Percentiles rank a stretch among this genome's conserved stretches.
Evolutionary conservation across 2,888 invertebrate genomes (phyloP).

Genomic region (Drosophila acutilabella): DNA sequence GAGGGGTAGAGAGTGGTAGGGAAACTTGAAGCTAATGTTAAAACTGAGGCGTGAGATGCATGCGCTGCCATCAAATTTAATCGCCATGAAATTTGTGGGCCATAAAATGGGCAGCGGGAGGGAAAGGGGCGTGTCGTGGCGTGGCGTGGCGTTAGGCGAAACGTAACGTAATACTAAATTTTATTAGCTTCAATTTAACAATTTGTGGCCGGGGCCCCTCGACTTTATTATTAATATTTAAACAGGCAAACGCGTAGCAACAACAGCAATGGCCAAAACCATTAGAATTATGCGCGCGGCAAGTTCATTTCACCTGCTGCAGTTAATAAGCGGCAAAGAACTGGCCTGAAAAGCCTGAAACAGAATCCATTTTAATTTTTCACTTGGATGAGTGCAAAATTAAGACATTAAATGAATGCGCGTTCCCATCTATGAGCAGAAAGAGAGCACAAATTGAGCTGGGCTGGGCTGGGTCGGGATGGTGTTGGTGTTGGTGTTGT

Average conservation of each 20-base stretch:
- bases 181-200: constrained; percentile 81
- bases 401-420: constrained; percentile 84
- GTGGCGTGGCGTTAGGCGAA: constrained; percentile 7
- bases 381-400: constrained; percentile 85
- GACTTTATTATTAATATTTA: constrained; percentile 81
- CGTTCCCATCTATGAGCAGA: constrained; percentile 25
- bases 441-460: constrained; percentile 40
- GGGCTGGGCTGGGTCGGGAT: too few species aligned
- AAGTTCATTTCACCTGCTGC: constrained; percentile 74
- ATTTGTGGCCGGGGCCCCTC: constrained; percentile 63
- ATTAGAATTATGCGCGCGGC: constrained; percentile 69
- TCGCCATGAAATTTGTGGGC: constrained; percentile 81
- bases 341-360: constrained; percentile 48
- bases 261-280: constrained; percentile 25
- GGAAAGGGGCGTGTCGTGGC: background rate
- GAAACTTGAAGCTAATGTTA: background rate
- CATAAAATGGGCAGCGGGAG: constrained; percentile 61
- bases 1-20: background rate
- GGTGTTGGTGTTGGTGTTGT: background rate
- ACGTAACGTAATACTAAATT: constrained; percentile 69
- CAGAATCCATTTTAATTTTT: constrained; percentile 84
- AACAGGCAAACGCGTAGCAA: constrained; percentile 28
- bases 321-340: constrained; percentile 64
- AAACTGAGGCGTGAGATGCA: constrained; percentile 69
- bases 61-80: constrained; percentile 79